Evolutionary conservation across 2,888 invertebrate species (phyloP), one percentile per base, ranked within the genome.

Genomic region (Diplolepis rosae): DNA sequence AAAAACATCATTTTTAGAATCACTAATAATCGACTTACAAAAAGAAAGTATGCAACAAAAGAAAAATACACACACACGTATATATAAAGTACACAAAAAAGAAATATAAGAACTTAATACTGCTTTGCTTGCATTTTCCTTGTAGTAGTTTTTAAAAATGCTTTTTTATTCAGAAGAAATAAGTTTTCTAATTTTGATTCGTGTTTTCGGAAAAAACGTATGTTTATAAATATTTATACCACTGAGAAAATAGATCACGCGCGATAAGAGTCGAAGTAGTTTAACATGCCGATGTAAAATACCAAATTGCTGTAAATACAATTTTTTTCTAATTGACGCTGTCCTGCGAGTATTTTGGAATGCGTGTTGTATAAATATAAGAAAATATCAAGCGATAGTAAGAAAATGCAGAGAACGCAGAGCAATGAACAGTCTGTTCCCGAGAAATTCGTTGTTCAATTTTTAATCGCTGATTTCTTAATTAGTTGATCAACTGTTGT

Each of bases 271-370:
- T 22, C 9, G 24, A 24, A 5, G 2, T 51, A 28, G 27, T n/a
- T 51, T 51, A 51, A 18, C 45, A 3, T 45, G 45, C 45, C 27
- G 51, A 51, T 51, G 15, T 51, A n/a, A 51, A 24, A 9, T 51
- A 51, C n/a, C 51, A 28, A 13, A 45, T 45, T 45, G 27, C 27
- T 51, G 51, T 51, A 51, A 4, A 51, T 51, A 51, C 51, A 28
- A 51, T 51, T 51, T 51, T 51, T 22, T 50, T 51, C 51, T 6
- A 51, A n/a, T 51, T 27, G n/a, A 51, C 27, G 24, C 27, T 27
- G n/a, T 24, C 27, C 51, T 51, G 28, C 27, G 28, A 13, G n/a
- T 28, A 28, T 51, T 28, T 51, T 51, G 27, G 27, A 51, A 24
- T 51, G 51, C 24, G n/a, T 51, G 51, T 51, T 27, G 5, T 27